Percentiles rank a stretch among this genome's conserved stretches.
Conservation (phyloP, 2,797 vertebrate species). For the Agapornis canus region DNA sequence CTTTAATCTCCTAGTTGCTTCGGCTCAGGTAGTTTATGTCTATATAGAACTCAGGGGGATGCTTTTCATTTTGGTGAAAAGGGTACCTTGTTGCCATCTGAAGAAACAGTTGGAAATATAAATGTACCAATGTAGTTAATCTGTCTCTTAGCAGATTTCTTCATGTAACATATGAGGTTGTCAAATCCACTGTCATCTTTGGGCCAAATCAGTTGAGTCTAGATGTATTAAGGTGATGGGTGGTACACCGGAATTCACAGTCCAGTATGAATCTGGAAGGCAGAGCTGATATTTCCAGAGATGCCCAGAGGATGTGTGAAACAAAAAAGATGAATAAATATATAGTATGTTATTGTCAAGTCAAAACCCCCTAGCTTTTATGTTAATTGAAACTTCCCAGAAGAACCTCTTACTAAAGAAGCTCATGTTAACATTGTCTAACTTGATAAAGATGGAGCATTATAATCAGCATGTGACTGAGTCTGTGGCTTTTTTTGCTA, state of each 20-base stretch:
- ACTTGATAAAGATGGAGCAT: not conserved
- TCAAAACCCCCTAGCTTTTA: not conserved
- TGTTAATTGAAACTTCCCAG: not conserved
- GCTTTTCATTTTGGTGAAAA: not conserved
- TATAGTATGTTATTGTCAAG: not conserved
- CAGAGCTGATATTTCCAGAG: not conserved
- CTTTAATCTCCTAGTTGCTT: not conserved
- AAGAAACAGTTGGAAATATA: constrained; percentile 9
- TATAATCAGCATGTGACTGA: not conserved
- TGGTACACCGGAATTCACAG: not conserved
- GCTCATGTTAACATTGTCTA: not conserved
- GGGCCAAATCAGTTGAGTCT: constrained; percentile 19
- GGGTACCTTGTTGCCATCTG: not conserved
- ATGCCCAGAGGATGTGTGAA: constrained; percentile 6
- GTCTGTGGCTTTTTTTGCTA: no score
- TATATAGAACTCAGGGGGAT: not conserved
- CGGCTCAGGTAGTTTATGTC: not conserved
- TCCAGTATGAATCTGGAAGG: not conserved
- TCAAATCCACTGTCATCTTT: constrained; percentile 42
- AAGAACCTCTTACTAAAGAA: not conserved
- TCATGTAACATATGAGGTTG: constrained; percentile 13
- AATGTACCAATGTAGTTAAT: not conserved
- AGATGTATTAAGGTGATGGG: constrained; percentile 6
- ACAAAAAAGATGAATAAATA: constrained; percentile 9
- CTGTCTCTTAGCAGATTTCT: constrained; percentile 7